phyloP scores from a whole-genome alignment of 2,888 invertebrate species.

The Argyresthia albistria region DNA sequence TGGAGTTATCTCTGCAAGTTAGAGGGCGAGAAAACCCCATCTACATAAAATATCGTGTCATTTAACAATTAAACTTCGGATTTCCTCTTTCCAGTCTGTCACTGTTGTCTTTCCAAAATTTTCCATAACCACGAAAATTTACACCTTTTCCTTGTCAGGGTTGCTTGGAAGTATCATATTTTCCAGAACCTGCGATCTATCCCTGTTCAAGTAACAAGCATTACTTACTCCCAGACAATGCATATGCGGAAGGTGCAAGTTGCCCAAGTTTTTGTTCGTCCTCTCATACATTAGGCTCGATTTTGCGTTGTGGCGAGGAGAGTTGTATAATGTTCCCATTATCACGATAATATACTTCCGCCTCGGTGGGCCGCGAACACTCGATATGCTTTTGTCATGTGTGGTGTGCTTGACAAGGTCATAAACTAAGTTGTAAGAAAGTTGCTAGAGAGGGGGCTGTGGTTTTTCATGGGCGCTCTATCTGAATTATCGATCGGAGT shows the following conservation, averaged over 20 bases:
- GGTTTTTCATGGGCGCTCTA: no score
- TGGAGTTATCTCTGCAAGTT: no score
- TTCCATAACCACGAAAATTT: no score
- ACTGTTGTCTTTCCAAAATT: background rate
- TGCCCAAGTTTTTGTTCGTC: constrained; percentile 52
- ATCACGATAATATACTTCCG: constrained; percentile 56
- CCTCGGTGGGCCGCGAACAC: constrained; percentile 30
- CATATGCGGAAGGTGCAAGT: constrained; percentile 50
- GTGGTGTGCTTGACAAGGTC: constrained; percentile 1
- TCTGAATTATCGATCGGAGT: no score
- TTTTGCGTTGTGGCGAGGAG: constrained; percentile 59
- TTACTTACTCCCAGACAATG: constrained; percentile 16
- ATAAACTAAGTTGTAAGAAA: background rate
- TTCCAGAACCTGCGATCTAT: no score
- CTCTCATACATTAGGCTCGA: constrained; percentile 35
- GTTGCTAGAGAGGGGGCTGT: no score
- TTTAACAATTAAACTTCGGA: background rate
- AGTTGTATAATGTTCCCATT: constrained; percentile 66
- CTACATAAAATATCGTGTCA: no score
- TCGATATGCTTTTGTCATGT: background rate
- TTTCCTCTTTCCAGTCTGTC: background rate
- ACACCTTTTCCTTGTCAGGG: no score
- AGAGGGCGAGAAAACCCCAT: no score
- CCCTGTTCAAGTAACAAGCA: no score
- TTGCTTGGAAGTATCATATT: no score